phyloP scores from a whole-genome alignment of 2,797 vertebrate genomes.

The Darevskia mixta region DNA sequence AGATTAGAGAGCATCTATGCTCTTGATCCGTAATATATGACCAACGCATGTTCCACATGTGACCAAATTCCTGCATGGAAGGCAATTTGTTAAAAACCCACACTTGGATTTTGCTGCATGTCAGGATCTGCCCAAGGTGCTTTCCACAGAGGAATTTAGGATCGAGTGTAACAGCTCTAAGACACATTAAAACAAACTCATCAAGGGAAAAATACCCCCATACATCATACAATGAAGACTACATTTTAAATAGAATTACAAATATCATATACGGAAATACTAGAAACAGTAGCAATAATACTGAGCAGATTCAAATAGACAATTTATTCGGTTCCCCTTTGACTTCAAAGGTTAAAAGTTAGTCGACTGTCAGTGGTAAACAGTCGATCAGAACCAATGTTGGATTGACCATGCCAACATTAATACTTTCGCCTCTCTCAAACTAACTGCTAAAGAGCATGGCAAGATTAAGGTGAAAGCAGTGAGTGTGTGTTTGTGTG shows the following conservation, averaged over 20 bases:
- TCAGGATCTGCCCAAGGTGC: background rate
- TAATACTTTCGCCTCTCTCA: background rate
- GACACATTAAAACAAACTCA: constrained; percentile 45
- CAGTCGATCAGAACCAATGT: background rate
- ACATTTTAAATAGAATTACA: constrained; percentile 65
- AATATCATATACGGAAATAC: constrained; percentile 48
- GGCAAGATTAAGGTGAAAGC: background rate
- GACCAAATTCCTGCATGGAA: background rate
- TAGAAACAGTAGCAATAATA: constrained; percentile 57
- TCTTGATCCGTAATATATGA: constrained; percentile 38
- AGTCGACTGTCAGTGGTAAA: background rate
- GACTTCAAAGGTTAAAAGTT: background rate
- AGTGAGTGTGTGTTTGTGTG: background rate
- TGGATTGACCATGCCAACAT: background rate
- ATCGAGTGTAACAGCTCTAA: constrained; percentile 14
- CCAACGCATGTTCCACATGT: background rate
- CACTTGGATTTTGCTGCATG: background rate
- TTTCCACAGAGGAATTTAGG: background rate
- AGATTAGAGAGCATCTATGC: constrained; percentile 23
- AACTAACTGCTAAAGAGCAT: background rate
- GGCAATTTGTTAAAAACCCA: background rate
- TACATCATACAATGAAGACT: constrained; percentile 31
- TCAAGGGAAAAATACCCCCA: constrained; percentile 20
- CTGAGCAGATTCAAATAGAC: constrained; percentile 48
- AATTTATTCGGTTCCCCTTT: constrained; percentile 47